Evolutionary conservation across 2,888 invertebrate species (phyloP), one percentile per base, ranked within the genome.

Genomic region (Amblyjoppa fuscipennis): DNA sequence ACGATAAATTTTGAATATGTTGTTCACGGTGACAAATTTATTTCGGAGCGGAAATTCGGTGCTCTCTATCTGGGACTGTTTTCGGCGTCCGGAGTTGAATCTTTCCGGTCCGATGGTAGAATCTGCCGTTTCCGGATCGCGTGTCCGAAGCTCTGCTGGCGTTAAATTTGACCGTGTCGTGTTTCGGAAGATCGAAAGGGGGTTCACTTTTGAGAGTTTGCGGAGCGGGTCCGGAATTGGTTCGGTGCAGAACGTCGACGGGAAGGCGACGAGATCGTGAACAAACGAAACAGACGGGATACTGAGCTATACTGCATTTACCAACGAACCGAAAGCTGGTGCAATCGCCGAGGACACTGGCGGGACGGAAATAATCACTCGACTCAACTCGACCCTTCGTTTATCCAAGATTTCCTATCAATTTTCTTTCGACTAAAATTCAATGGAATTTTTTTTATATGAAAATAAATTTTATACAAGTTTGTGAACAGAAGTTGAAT

Each of bases 321-420:
- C 45, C 31, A 49, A 13, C 53, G 34, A 41, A 41, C 11, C 70
- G 41, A 66, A 66, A 59, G 66, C 3, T 31, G 13, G 51, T 34
- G 34, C 68, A 75, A 81, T 74, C 51, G n/a, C 45, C 77, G 76
- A 82, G 76, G 76, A 82, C 71, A 77, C 64, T 6, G 53, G 66
- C 61, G n/a, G 5, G 25, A 16, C 38, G 38, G 38, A 38, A 38
- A 38, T 7, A 38, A 38, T 9, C 34, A 34, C 34, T 34, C 34
- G 5, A 6, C 34, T 5, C 34, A 34, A 9, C 6, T 38, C 38
- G 38, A 7, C 38, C 6, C 38, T 38, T 38, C 6, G 6, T 38
- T 38, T 38, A 6, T 6, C 5, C 38, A 38, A 38, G 6, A 38
- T 38, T 38, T 38, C 38, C 38, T 7, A 38, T 38, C 0, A 38